These are phyloP conservation scores for Ceraclea dissimilis DNA, from an alignment of 2,888 invertebrate species.

Conservation along the genomic window DNA sequence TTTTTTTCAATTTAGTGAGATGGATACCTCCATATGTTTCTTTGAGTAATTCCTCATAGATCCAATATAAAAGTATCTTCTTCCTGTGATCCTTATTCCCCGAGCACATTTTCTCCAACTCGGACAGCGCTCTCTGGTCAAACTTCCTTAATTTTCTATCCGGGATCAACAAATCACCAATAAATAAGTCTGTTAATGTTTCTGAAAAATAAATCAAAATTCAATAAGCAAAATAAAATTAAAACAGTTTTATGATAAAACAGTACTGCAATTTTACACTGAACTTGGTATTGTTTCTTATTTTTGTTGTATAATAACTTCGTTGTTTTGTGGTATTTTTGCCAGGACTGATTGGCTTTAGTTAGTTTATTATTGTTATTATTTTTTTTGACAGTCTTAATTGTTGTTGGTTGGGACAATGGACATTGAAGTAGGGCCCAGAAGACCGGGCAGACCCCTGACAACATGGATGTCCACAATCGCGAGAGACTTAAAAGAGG, in stretches of 20 bases:
- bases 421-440: no score
- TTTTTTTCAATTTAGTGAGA: no score
- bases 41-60: constrained; percentile 84
- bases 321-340: no score
- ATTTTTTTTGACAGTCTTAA: background rate
- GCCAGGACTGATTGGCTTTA: no score
- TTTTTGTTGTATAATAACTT: no score
- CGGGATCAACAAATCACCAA: constrained; percentile 62
- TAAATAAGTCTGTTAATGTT: constrained; percentile 68
- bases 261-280: no score
- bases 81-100: constrained; percentile 58
- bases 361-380: no score
- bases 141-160: constrained; percentile 58
- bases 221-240: background rate
- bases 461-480: background rate
- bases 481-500: no score
- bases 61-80: constrained; percentile 69
- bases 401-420: background rate
- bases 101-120: constrained; percentile 51
- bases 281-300: no score
- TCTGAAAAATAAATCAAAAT: constrained; percentile 44
- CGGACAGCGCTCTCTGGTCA: constrained; percentile 53
- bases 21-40: constrained; percentile 56
- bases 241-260: no score
- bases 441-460: background rate